These are phyloP conservation scores for Drosophila greeni DNA, from an alignment of 2,888 invertebrate genomes.

Conservation along the genomic window DNA sequence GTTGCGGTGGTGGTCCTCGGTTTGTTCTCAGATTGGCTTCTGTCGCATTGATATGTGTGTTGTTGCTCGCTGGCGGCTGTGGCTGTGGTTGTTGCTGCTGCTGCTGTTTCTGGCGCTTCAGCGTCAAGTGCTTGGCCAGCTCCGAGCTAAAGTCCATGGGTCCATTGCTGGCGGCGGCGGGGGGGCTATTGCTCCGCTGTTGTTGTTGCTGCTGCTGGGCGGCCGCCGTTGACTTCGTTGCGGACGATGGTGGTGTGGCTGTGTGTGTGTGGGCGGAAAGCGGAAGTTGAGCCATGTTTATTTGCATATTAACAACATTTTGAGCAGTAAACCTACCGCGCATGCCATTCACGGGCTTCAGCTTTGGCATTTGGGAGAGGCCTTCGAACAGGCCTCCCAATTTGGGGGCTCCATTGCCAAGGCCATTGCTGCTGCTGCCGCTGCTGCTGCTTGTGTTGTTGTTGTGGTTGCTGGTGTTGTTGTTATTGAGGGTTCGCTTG, in stretches of 20 bases:
- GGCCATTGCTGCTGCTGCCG: constrained; percentile 45
- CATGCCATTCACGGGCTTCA: constrained; percentile 78
- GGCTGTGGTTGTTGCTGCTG: constrained; percentile 63
- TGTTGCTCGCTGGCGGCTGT: constrained; percentile 21
- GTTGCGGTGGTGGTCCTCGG: constrained; percentile 90
- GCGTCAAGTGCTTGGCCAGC: constrained; percentile 78
- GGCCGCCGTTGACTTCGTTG: constrained; percentile 69
- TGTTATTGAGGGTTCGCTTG: constrained; percentile 53
- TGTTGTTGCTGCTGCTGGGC: constrained; percentile 15
- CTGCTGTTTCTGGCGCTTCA: constrained; percentile 78
- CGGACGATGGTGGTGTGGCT: constrained; percentile 41
- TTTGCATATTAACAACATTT: constrained; percentile 36
- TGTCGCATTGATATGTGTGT: constrained; percentile 75
- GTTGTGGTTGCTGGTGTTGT: constrained; percentile 52
- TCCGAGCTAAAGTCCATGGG: constrained; percentile 78
- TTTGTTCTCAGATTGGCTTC: constrained; percentile 79
- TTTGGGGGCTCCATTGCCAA: constrained; percentile 77
- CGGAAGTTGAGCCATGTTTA: constrained; percentile 62
- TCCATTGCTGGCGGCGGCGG: constrained; percentile 62
- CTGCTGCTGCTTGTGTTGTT: constrained; percentile 48
- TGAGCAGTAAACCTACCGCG: constrained; percentile 62
- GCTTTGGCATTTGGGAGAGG: constrained; percentile 78
- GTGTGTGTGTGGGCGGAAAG: constrained; percentile 59
- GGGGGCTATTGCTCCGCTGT: constrained; percentile 65
- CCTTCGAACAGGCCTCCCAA: constrained; percentile 78